These are phyloP conservation scores for Napeogenes inachia DNA, from an alignment of 2,888 invertebrate genomes.

Conservation along the genomic window DNA sequence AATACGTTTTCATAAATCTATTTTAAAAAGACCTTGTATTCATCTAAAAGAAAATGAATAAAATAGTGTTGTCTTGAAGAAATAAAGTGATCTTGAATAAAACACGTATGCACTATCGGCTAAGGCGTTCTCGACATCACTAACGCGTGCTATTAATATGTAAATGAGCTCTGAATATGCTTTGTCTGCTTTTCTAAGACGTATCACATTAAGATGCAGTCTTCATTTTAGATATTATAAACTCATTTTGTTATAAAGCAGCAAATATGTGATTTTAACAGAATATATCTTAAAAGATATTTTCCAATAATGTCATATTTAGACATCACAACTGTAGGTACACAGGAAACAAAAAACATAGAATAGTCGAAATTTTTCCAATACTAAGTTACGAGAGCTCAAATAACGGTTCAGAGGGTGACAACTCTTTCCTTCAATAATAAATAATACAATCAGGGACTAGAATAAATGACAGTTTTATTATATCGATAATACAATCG, in stretches of 20 bases:
- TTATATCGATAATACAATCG: no score
- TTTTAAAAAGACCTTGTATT: constrained; percentile 10
- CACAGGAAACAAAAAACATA: no score
- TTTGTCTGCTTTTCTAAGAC: constrained; percentile 46
- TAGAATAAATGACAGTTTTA: no score
- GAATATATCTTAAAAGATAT: constrained; percentile 15
- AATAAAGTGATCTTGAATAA: constrained; percentile 33
- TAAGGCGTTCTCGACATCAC: constrained; percentile 38
- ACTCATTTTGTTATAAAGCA: constrained; percentile 1
- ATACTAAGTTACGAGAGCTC: no score
- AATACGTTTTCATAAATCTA: background rate
- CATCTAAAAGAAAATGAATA: constrained; percentile 24
- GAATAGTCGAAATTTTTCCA: no score
- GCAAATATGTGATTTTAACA: constrained; percentile 13
- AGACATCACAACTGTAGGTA: no score
- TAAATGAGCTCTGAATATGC: constrained; percentile 55
- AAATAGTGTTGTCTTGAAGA: constrained; percentile 21
- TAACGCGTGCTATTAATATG: constrained; percentile 61
- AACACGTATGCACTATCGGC: constrained; percentile 53
- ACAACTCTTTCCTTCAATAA: no score
- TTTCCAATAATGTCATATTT: no score
- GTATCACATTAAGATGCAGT: constrained; percentile 36
- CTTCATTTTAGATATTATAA: constrained; percentile 5
- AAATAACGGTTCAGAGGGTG: no score
- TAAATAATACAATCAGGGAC: no score